Conservation (phyloP, 1,140 invertebrate species). For the Glomeris maerens region DNA sequence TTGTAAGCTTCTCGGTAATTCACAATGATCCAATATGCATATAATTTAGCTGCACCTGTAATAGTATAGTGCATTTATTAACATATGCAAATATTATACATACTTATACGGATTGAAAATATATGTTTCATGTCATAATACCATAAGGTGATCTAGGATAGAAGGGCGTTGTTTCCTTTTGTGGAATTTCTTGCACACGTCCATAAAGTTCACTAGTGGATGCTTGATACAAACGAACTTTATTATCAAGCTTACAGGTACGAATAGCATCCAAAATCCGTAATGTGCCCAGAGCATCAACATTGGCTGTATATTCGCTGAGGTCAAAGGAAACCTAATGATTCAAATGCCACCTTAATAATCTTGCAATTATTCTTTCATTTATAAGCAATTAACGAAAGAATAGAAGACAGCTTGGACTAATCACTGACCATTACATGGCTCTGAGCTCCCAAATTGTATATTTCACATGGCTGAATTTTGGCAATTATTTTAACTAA, state of each 20-base stretch:
- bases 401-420: conserved; percentile 2
- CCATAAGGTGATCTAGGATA: conserved; percentile 99
- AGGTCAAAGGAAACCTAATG: conserved; percentile 81
- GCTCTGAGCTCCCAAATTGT: conserved; percentile 98
- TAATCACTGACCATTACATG: conserved; percentile 79
- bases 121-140: conserved; percentile 36
- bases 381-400: neutral
- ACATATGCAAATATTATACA: no score
- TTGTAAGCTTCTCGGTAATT: conserved; percentile 97
- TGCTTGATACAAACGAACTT: conserved; percentile 91
- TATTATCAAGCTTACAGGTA: conserved; percentile 71
- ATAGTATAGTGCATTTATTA: conserved; percentile 7
- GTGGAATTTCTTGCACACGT: conserved; percentile 91
- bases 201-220: conserved; percentile 97
- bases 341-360: conserved; percentile 10
- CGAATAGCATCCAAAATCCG: conserved; percentile 88
- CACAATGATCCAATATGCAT: conserved; percentile 96
- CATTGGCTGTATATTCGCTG: conserved; percentile 97
- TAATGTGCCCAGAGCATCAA: conserved; percentile 94
- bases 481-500: conserved; percentile 85
- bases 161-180: conserved; percentile 95
- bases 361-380: neutral
- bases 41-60: conserved; percentile 91
- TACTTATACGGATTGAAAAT: no score
- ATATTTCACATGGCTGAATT: conserved; percentile 84